These are phyloP conservation scores for Hypanus sabinus DNA, from an alignment of 2,113 vertebrate species.

Conservation along the genomic window DNA sequence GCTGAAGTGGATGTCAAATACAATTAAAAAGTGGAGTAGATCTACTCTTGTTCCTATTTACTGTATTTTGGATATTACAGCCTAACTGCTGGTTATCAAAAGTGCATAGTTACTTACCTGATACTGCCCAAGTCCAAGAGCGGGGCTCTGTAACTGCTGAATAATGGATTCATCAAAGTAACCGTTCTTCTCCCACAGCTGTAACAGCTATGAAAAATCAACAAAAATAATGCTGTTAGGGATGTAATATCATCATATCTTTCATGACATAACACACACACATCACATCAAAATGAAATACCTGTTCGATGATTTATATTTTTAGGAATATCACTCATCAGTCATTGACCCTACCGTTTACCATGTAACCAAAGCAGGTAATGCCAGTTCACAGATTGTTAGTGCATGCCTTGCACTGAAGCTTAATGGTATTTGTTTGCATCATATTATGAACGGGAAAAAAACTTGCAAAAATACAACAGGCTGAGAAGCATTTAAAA, in stretches of 20 bases:
- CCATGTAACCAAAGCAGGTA: background rate
- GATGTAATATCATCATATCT: background rate
- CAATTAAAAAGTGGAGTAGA: too few species aligned
- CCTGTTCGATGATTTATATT: background rate
- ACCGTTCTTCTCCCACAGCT: slow-evolving; percentile 95
- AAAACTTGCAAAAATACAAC: background rate
- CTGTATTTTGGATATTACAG: too few species aligned
- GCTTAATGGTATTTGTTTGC: background rate
- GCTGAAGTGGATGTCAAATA: too few species aligned
- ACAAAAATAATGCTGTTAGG: background rate
- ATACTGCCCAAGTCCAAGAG: slow-evolving; percentile 89
- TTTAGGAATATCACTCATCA: background rate
- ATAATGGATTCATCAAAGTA: slow-evolving; percentile 95
- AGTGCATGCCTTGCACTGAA: background rate
- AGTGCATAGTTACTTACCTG: slow-evolving; percentile 61
- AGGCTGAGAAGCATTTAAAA: background rate
- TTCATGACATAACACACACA: background rate
- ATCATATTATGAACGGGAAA: background rate
- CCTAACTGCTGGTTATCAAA: background rate
- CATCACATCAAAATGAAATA: background rate
- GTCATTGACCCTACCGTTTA: background rate
- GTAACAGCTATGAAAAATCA: slow-evolving; percentile 68
- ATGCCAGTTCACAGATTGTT: background rate
- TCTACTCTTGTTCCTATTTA: too few species aligned
- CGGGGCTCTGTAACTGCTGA: slow-evolving; percentile 90